These are phyloP conservation scores for Brevipalpus yothersi DNA, from an alignment of 1,140 invertebrate genomes.

Conservation along the genomic window DNA sequence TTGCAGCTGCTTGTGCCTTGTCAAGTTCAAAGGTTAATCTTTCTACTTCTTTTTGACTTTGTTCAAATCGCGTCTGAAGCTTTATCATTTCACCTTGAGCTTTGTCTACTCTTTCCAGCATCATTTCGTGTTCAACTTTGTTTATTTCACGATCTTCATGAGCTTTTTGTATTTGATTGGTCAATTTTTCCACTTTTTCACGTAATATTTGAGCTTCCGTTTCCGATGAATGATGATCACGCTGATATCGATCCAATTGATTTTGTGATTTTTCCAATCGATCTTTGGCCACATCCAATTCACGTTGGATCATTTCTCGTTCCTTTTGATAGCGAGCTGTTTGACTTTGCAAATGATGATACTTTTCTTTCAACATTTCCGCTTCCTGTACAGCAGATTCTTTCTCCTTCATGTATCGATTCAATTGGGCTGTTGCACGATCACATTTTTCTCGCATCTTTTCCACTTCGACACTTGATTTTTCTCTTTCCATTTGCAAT, in stretches of 20 bases:
- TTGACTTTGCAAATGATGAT: slow-evolving; percentile 49
- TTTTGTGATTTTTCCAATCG: slow-evolving; percentile 48
- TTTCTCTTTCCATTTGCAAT: slow-evolving; percentile 66
- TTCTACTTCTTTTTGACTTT: slow-evolving; percentile 58
- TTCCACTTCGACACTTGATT: slow-evolving; percentile 53
- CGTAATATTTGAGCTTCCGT: slow-evolving; percentile 62
- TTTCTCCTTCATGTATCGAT: slow-evolving; percentile 59
- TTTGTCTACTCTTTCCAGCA: slow-evolving; percentile 74
- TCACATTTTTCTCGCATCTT: slow-evolving; percentile 64
- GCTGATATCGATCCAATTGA: slow-evolving; percentile 27
- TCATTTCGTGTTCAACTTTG: slow-evolving; percentile 69
- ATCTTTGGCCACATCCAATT: slow-evolving; percentile 59
- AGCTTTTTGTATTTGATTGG: slow-evolving; percentile 46
- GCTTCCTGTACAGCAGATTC: slow-evolving; percentile 52
- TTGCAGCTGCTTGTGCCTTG: slow-evolving; percentile 45
- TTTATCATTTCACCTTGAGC: slow-evolving; percentile 62
- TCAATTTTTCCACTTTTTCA: slow-evolving; percentile 63
- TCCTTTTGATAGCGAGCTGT: slow-evolving; percentile 57
- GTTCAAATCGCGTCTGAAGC: slow-evolving; percentile 59
- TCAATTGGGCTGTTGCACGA: slow-evolving; percentile 42
- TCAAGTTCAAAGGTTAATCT: slow-evolving; percentile 57
- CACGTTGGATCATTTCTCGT: slow-evolving; percentile 49
- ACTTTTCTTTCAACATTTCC: slow-evolving; percentile 47
- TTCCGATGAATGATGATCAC: slow-evolving; percentile 49
- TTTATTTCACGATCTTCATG: slow-evolving; percentile 63